These are phyloP conservation scores for Anarhynchus alexandrinus DNA, from an alignment of 2,113 vertebrate genomes.

Conservation along the genomic window DNA sequence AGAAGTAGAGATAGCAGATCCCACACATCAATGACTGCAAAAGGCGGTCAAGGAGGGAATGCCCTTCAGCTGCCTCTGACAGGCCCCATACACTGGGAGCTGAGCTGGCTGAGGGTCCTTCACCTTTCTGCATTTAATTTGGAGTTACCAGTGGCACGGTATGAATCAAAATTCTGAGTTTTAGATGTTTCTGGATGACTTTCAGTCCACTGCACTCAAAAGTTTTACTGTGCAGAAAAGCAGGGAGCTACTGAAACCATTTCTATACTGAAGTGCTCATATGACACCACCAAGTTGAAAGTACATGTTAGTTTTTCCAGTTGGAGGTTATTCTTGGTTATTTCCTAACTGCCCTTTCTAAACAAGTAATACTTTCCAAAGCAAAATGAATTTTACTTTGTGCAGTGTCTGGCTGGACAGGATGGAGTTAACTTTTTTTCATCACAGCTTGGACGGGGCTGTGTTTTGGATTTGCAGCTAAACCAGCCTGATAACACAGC, in stretches of 20 bases:
- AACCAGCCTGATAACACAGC: not conserved
- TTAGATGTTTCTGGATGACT: not conserved
- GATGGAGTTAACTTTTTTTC: not conserved
- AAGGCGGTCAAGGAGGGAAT: not conserved
- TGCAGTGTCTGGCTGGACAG: not conserved
- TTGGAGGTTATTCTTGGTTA: not conserved
- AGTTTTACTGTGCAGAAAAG: not conserved
- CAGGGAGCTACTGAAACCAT: not conserved
- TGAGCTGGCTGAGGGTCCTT: not conserved
- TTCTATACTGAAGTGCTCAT: not conserved
- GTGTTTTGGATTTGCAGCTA: not conserved
- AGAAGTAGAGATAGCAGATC: not conserved
- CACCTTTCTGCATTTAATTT: not conserved
- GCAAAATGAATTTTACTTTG: not conserved
- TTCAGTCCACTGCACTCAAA: not conserved
- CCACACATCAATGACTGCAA: not conserved
- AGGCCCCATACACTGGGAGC: not conserved
- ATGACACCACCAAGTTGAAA: not conserved
- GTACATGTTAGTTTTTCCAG: not conserved
- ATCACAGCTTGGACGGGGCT: accelerated
- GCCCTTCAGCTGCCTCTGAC: not conserved
- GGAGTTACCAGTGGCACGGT: not conserved
- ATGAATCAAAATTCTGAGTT: not conserved
- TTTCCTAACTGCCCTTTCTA: not conserved
- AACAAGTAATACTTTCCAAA: not conserved